A percentile compares a stretch with the other conserved stretches of the same genome.
These are phyloP conservation scores for Oncorhynchus tshawytscha DNA, from an alignment of 2,113 vertebrate species.

Conservation along the genomic window DNA sequence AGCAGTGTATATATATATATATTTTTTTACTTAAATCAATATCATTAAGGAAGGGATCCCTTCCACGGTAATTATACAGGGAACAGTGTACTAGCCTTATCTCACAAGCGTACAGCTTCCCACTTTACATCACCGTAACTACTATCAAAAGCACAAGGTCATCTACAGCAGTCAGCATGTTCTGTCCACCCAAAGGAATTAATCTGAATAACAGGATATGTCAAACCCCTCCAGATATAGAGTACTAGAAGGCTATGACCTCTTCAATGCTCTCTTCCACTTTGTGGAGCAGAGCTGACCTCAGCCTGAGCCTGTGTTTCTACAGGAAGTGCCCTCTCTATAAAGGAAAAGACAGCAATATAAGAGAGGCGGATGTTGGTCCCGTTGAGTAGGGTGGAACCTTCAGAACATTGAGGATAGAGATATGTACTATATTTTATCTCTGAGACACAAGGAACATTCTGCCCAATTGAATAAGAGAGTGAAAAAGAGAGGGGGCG, in stretches of 20 bases:
- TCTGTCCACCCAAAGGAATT: conserved; percentile 20
- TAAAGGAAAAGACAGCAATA: neutral
- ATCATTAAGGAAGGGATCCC: too few relatives aligned
- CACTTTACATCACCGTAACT: neutral
- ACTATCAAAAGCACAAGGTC: conserved; percentile 13
- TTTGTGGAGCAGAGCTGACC: neutral
- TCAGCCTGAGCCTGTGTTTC: conserved; percentile 5
- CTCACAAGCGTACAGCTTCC: neutral
- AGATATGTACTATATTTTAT: neutral
- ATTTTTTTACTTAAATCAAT: too few relatives aligned
- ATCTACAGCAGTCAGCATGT: conserved; percentile 41
- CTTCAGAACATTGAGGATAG: neutral
- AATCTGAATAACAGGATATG: conserved; percentile 48
- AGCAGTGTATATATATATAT: too few relatives aligned
- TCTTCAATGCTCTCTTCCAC: neutral
- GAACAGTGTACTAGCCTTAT: neutral
- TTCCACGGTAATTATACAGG: neutral
- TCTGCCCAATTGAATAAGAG: neutral
- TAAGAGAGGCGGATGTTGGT: neutral
- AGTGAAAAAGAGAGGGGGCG: neutral
- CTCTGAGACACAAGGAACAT: neutral
- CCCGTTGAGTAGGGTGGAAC: neutral
- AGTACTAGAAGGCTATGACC: conserved; percentile 22
- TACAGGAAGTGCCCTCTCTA: neutral
- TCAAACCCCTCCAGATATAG: conserved; percentile 17